A percentile compares a stretch with the other conserved stretches of the same genome.
These are phyloP conservation scores for Oophaga sylvatica DNA, from an alignment of 2,797 vertebrate species.

Conservation along the genomic window DNA sequence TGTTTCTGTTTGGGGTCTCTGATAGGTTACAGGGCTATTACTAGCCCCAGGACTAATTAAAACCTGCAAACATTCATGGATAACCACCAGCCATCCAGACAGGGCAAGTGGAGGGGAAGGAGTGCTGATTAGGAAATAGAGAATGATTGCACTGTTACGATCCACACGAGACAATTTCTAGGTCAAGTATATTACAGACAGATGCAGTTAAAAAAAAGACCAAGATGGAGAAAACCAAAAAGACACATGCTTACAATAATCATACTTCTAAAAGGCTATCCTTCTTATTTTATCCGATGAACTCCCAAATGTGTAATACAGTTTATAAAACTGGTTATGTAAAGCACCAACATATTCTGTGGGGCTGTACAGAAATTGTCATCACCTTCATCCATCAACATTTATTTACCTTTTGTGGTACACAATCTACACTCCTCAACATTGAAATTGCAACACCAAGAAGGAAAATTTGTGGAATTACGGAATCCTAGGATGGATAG, in stretches of 20 bases:
- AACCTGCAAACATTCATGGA: conserved; percentile 56
- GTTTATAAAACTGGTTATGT: too few species aligned
- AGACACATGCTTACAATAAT: neutral
- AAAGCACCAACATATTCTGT: too few species aligned
- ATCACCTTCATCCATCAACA: too few species aligned
- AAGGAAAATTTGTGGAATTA: too few species aligned
- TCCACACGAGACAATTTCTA: conserved; percentile 50
- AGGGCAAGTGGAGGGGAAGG: conserved; percentile 48
- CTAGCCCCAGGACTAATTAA: conserved; percentile 57
- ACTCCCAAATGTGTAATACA: too few species aligned
- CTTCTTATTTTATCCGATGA: neutral
- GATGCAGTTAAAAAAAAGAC: conserved; percentile 35
- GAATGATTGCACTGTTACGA: conserved; percentile 52
- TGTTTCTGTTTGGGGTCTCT: conserved; percentile 44
- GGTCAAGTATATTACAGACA: conserved; percentile 58
- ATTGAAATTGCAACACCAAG: too few species aligned
- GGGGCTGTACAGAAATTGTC: too few species aligned
- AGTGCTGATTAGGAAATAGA: conserved; percentile 59
- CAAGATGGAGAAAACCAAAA: conserved; percentile 6
- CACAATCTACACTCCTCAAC: too few species aligned
- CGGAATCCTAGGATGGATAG: too few species aligned
- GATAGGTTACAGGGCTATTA: conserved; percentile 51
- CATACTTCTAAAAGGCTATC: neutral
- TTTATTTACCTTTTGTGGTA: too few species aligned
- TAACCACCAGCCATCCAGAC: conserved; percentile 53